Evolutionary conservation across 2,888 invertebrate genomes (phyloP), one percentile per base, ranked within the genome.

Genomic region (Lasioglossum lativentre): DNA sequence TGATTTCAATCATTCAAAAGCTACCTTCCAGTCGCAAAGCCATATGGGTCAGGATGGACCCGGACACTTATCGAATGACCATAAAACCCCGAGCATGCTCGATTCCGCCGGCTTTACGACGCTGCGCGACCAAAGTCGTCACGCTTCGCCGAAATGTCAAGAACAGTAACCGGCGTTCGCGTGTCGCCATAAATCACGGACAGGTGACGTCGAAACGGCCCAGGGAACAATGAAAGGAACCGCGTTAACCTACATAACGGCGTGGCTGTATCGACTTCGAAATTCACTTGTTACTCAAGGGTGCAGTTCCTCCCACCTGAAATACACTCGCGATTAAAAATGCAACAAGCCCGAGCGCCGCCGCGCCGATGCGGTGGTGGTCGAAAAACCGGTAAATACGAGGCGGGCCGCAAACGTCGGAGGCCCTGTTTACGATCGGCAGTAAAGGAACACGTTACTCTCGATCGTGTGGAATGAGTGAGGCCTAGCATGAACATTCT

Each of bases 251-350:
- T 23, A 68, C 68, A 68, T 68, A 68, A 38, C 34, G 34, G 23
- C 6, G 34, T 59, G 59, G 27, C 59, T 27, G 59, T 52, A 77
- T 63, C 40, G 56, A 74, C 75, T 86, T 63, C n/a, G 79, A 80
- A 75, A 75, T 83, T 86, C 73, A 70, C 66, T 66, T 63, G 79
- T 76, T 76, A 77, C 86, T 47, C 76, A 38, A 34, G 63, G 66
- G 75, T 56, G 59, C n/a, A 59, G 27, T 59, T 80, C 76, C 71
- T 45, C 66, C 34, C n/a, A 34, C 34, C 63, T 4, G 10, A 59
- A 27, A 1, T 59, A 14, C 59, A 4, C 23, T 59, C n/a, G 27
- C 59, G 14, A 30, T 81, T 86, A 88, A 88, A 88, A 81, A 78
- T 86, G 75, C 63, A 83, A 47, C 72, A n/a, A 16, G 23, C 72